A percentile compares a stretch with the other conserved stretches of the same genome.
Conservation (phyloP, 2,113 vertebrate species). For the Arenaria interpres region DNA sequence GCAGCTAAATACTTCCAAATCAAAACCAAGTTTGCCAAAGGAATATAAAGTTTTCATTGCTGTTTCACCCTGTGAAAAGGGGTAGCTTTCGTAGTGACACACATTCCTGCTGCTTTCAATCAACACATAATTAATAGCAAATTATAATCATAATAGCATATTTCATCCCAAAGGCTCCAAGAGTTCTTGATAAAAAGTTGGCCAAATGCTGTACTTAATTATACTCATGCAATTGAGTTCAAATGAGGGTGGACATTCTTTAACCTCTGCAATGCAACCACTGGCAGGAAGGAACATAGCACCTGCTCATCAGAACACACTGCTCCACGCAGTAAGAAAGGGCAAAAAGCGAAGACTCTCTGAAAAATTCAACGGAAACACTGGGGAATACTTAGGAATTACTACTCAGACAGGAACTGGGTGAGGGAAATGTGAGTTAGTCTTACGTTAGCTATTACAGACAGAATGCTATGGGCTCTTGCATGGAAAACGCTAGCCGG, state of each 20-base stretch:
- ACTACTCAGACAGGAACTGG: background rate
- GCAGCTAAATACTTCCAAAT: background rate
- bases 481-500: background rate
- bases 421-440: background rate
- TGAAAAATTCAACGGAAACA: background rate
- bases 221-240: background rate
- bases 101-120: conserved; percentile 50
- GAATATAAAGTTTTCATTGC: background rate
- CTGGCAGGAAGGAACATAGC: background rate
- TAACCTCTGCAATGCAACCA: background rate
- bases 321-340: background rate
- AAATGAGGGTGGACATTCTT: background rate
- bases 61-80: background rate
- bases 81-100: background rate
- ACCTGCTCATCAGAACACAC: background rate
- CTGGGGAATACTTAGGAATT: background rate
- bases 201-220: conserved; percentile 25
- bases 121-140: conserved; percentile 48
- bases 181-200: background rate
- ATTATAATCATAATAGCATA: conserved; percentile 34
- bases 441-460: background rate
- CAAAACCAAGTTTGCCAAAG: background rate
- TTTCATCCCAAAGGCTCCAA: conserved; percentile 20
- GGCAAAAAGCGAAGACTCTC: background rate
- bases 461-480: background rate